Evolutionary conservation across 92 coral and sea anemone species (phyloP).

Genomic region (Phenganax stokvisi): DNA sequence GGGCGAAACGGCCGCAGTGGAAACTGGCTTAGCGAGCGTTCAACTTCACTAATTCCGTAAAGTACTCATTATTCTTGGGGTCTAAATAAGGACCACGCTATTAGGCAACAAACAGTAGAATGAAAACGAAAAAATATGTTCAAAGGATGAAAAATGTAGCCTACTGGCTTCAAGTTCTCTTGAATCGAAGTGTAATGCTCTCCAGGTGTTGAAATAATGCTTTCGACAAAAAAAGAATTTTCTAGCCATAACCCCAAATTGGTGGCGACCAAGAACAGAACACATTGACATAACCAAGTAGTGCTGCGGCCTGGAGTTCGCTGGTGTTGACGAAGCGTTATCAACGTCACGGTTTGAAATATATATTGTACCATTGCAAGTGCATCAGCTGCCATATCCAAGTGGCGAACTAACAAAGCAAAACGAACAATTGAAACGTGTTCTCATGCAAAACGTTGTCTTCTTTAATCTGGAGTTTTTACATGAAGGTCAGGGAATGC

Average conservation of each 20-base stretch:
- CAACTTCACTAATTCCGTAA: too few species aligned
- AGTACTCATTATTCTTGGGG: neutral
- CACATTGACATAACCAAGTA: neutral
- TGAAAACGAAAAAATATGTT: slow-evolving; percentile 6
- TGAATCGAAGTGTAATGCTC: slow-evolving; percentile 5
- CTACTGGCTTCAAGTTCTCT: neutral
- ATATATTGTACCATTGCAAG: neutral
- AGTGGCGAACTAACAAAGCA: neutral
- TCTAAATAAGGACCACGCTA: neutral
- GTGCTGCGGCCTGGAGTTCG: neutral
- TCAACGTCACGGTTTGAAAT: neutral
- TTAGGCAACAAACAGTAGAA: slow-evolving; percentile 1
- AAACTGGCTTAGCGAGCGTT: too few species aligned
- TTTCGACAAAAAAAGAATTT: slow-evolving; percentile 7
- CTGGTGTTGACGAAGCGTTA: slow-evolving; percentile 1
- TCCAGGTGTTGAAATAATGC: slow-evolving; percentile 2
- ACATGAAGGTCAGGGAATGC: too few species aligned
- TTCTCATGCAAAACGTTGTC: too few species aligned
- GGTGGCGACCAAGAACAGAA: neutral
- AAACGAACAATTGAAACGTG: too few species aligned
- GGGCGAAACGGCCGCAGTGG: too few species aligned
- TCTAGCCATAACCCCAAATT: neutral
- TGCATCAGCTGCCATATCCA: neutral
- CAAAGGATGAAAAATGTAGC: slow-evolving; percentile 8
- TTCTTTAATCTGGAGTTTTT: too few species aligned